phyloP scores from a whole-genome alignment of 2,888 invertebrate species.

The Campopleginae sp. region DNA sequence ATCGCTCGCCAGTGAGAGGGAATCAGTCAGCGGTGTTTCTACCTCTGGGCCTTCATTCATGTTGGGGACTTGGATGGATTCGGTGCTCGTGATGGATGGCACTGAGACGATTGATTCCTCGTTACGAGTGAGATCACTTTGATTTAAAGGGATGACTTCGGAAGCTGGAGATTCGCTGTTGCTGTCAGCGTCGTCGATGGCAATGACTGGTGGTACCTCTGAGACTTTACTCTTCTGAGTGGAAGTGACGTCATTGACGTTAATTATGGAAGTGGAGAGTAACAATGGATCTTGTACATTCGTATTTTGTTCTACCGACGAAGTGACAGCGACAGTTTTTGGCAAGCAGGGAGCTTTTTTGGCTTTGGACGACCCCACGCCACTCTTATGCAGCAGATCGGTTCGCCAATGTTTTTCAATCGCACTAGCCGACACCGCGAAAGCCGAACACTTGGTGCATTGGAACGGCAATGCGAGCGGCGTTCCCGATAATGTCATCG shows the following conservation, averaged over 20 bases:
- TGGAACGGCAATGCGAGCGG: constrained; percentile 57
- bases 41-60: background rate
- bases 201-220: background rate
- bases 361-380: background rate
- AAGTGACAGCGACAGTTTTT: constrained; percentile 45
- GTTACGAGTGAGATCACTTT: background rate
- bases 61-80: background rate
- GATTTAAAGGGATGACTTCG: background rate
- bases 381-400: constrained; percentile 6
- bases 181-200: background rate
- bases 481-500: background rate
- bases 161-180: constrained; percentile 8
- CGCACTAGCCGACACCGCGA: constrained; percentile 53
- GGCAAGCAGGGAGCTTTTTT: background rate
- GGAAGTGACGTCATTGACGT: background rate
- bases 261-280: constrained; percentile 2
- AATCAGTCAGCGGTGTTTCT: background rate
- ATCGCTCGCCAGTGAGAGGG: background rate
- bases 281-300: background rate
- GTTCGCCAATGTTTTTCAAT: constrained; percentile 74
- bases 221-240: constrained; percentile 14
- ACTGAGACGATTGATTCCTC: background rate
- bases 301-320: constrained; percentile 9
- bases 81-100: background rate
- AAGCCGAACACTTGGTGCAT: constrained; percentile 72